phyloP scores from a whole-genome alignment of 2,888 invertebrate genomes.

The Caenorhabditis angaria region DNA sequence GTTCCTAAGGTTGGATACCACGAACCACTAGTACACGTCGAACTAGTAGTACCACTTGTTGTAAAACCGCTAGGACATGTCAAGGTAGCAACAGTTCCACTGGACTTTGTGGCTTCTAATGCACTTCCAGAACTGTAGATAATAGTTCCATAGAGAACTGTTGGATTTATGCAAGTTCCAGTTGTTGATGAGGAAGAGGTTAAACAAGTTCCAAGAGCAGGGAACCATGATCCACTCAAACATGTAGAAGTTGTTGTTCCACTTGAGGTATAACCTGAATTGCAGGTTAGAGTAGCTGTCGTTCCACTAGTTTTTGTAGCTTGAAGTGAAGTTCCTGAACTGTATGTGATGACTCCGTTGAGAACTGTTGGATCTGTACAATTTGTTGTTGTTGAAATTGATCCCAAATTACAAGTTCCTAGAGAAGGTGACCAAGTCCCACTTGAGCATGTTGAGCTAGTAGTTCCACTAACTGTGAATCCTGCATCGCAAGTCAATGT shows the following conservation, averaged over 20 bases:
- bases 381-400: conserved; percentile 6
- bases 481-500: conserved; percentile 23
- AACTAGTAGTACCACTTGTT: conserved; percentile 13
- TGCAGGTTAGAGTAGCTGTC: conserved; percentile 55
- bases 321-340: conserved; percentile 8
- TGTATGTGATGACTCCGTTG: conserved; percentile 28
- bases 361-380: conserved; percentile 12
- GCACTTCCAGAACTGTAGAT: conserved; percentile 27
- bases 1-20: conserved; percentile 3
- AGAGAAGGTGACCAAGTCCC: not conserved
- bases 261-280: conserved; percentile 38
- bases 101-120: conserved; percentile 22
- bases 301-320: conserved; percentile 36
- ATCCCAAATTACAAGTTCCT: not conserved
- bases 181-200: not conserved
- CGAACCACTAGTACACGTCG: conserved; percentile 8
- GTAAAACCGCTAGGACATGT: conserved; percentile 13
- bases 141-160: conserved; percentile 24
- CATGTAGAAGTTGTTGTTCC: conserved; percentile 22
- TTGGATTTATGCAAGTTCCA: conserved; percentile 19
- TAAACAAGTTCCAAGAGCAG: conserved; percentile 42
- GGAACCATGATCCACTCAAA: conserved; percentile 37
- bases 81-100: conserved; percentile 6
- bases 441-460: conserved; percentile 12
- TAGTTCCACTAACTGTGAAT: conserved; percentile 14